A percentile compares a stretch with the other conserved stretches of the same genome.
Evolutionary conservation across 2,888 invertebrate genomes (phyloP).

Genomic region (Epirrhoe alternata): DNA sequence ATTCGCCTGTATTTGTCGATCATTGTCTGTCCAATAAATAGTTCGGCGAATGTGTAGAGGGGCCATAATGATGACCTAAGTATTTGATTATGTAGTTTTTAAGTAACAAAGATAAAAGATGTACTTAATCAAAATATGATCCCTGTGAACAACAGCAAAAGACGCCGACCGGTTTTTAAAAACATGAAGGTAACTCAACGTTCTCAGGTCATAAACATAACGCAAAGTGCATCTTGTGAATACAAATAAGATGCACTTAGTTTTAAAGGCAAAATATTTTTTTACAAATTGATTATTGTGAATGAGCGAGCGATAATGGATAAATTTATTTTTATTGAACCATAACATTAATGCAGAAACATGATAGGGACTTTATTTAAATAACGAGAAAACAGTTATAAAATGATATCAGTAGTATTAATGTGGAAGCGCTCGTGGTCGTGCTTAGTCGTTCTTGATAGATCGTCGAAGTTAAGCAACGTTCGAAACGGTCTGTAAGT

Average conservation of each 20-base stretch:
- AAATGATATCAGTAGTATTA: neutral
- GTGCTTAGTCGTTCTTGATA: too few relatives aligned
- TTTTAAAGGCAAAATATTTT: constrained; percentile 32
- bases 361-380: neutral
- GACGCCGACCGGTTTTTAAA: neutral
- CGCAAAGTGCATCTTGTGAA: constrained; percentile 38
- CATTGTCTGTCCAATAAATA: too few relatives aligned
- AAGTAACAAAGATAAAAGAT: too few relatives aligned
- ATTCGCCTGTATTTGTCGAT: too few relatives aligned
- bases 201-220: constrained; percentile 46
- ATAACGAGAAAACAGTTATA: neutral
- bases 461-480: too few relatives aligned
- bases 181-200: constrained; percentile 12
- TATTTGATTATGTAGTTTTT: too few relatives aligned
- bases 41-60: too few relatives aligned
- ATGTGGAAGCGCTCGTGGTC: too few relatives aligned
- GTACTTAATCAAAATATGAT: too few relatives aligned
- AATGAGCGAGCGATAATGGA: constrained; percentile 14
- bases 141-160: neutral
- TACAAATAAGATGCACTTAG: constrained; percentile 41
- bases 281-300: constrained; percentile 19
- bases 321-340: neutral
- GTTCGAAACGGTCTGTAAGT: too few relatives aligned
- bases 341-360: neutral
- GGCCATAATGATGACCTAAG: too few relatives aligned